Percentiles rank a stretch among this genome's conserved stretches.
These are phyloP conservation scores for Gasterosteus aculeatus DNA, from an alignment of 2,113 vertebrate species.

Conservation along the genomic window DNA sequence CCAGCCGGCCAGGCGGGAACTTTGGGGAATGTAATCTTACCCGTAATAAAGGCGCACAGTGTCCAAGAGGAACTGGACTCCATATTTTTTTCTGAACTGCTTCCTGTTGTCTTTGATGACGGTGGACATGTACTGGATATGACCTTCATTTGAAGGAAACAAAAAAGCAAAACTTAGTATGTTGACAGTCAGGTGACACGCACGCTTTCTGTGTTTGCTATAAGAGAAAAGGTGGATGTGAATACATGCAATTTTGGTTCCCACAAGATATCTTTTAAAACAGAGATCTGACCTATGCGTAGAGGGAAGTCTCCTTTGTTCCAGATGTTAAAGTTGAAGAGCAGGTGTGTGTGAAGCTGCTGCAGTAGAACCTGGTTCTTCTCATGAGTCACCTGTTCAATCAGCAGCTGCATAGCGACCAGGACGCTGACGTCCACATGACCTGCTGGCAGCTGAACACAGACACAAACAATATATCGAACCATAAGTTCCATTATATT, in stretches of 20 bases:
- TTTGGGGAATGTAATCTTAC: slow-evolving; percentile 76
- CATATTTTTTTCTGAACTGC: slow-evolving; percentile 93
- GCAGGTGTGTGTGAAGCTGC: slow-evolving; percentile 92
- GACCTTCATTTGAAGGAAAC: slow-evolving; percentile 79
- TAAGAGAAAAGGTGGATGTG: not conserved
- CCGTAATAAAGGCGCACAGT: slow-evolving; percentile 93
- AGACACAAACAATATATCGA: slow-evolving; percentile 9
- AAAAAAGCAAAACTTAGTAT: not conserved
- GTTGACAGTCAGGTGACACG: not conserved
- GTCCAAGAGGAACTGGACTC: slow-evolving; percentile 95
- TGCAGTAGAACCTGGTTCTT: slow-evolving; percentile 91
- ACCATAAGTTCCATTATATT: not conserved
- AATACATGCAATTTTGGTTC: not conserved
- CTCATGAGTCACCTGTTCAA: slow-evolving; percentile 92
- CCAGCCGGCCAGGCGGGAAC: not conserved
- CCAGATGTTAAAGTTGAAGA: slow-evolving; percentile 98
- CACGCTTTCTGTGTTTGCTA: too few species aligned
- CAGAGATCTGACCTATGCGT: slow-evolving; percentile 86
- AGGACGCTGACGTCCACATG: slow-evolving; percentile 94
- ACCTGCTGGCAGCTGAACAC: slow-evolving; percentile 84
- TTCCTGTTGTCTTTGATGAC: slow-evolving; percentile 97
- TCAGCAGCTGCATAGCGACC: slow-evolving; percentile 91
- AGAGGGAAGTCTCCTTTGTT: slow-evolving; percentile 96
- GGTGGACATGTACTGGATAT: slow-evolving; percentile 97
- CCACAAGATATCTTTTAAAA: not conserved